Percentiles rank a stretch among this genome's conserved stretches.
These are phyloP conservation scores for Ectemnius continuus DNA, from an alignment of 2,888 invertebrate genomes.

Conservation along the genomic window DNA sequence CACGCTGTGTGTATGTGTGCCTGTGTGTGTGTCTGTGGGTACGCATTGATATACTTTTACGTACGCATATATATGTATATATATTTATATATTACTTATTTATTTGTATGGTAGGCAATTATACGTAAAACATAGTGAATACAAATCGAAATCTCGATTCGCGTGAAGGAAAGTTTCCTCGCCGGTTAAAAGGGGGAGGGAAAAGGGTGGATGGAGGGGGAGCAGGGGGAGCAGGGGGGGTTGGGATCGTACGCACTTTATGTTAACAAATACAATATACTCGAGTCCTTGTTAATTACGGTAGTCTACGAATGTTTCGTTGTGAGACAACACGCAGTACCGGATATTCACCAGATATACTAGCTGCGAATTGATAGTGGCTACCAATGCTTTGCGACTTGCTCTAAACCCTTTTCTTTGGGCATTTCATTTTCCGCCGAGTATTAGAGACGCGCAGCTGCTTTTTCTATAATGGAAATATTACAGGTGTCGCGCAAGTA, in stretches of 20 bases:
- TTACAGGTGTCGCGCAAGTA: too few species aligned
- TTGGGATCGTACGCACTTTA: constrained; percentile 38
- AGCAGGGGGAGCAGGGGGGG: constrained; percentile 8
- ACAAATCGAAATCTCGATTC: constrained; percentile 53
- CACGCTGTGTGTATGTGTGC: constrained; percentile 14
- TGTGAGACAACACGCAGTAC: too few species aligned
- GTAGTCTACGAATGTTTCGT: too few species aligned
- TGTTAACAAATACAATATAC: neutral
- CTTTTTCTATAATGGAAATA: too few species aligned
- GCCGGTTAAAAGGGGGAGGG: constrained; percentile 24
- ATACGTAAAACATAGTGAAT: constrained; percentile 61
- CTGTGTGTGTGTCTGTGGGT: constrained; percentile 12
- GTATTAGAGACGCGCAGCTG: too few species aligned
- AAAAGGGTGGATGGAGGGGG: too few species aligned
- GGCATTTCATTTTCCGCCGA: too few species aligned
- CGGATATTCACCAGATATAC: too few species aligned
- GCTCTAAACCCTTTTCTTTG: too few species aligned
- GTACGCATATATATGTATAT: constrained; percentile 34
- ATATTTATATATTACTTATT: constrained; percentile 38
- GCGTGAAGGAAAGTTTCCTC: constrained; percentile 27
- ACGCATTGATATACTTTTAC: constrained; percentile 24
- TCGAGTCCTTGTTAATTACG: too few species aligned
- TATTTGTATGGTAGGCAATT: constrained; percentile 60
- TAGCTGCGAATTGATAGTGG: too few species aligned
- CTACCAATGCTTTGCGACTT: too few species aligned